Base-by-base conservation (phyloP, 2,113 vertebrate genomes). In the Numida meleagris region DNA sequence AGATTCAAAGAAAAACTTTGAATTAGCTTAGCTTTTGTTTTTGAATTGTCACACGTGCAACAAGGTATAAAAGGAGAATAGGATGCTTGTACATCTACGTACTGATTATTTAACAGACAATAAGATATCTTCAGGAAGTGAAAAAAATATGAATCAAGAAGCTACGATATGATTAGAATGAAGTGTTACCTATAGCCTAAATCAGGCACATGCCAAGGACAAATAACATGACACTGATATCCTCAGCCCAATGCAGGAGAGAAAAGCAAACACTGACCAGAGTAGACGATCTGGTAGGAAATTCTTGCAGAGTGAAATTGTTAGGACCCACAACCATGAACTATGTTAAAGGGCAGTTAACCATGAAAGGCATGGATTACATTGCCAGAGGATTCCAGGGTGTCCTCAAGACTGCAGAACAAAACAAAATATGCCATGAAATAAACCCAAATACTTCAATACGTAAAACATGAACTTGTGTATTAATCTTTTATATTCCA, bases 381-480 rank as follows among this genome's bases (percentile, higher is more conserved):
- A 73, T 6, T 57, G 5, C 4, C 15, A 4, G 1, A 63, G 4
- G 76, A 36, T 1, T 14, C 4, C 2, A 73, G 43, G 3, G 46
- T 33, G 11, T 15, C 5, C 6, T 18, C 1, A 51, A 34, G 3
- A 57, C 25, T 68, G 40, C 1, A 73, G 75, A 71, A 36, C 1
- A 65, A 73, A 57, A 4, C 2, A 36, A 6, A 85, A 38, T 18
- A 43, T 2, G 1, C 18, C n/a, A 40, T 12, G 31, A 62, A 76
- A 45, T 0, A 46, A 55, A 45, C 0, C 0, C 0, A 1, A 79
- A 12, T 12, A 6, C 0, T 2, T 29, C 1, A 48, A 0, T 33
- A 85, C 5, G 9, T 61, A 2, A 17, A 62, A 62, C 9, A 62
- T 27, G 38, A 63, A 27, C 36, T 25, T 29, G 6, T 40, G 16